A percentile compares a stretch with the other conserved stretches of the same genome.
phyloP scores from a whole-genome alignment of 2,797 vertebrate species.

The Phoxinus dragarum region DNA sequence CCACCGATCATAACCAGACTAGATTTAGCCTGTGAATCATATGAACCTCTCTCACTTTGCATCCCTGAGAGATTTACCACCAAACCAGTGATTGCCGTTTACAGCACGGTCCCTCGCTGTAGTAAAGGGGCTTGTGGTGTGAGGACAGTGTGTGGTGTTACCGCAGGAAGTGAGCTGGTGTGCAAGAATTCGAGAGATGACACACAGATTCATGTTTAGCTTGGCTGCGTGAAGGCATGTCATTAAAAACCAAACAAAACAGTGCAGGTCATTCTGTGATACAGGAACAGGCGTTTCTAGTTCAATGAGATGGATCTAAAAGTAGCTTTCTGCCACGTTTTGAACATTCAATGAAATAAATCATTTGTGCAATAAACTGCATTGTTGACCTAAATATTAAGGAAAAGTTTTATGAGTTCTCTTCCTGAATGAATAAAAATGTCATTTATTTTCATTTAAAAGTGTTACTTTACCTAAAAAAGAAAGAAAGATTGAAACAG shows the following conservation, averaged over 20 bases:
- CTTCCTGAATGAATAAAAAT: no score
- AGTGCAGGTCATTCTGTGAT: not conserved
- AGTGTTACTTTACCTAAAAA: not conserved
- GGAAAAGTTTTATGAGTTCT: not conserved
- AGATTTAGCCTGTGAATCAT: constrained; percentile 44
- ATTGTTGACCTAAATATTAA: not conserved
- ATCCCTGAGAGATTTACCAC: constrained; percentile 48
- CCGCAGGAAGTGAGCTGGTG: not conserved
- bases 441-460: not conserved
- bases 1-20: constrained; percentile 11
- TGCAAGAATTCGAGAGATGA: not conserved
- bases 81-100: constrained; percentile 49
- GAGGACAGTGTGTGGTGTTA: not conserved
- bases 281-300: not conserved
- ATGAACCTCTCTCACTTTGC: constrained; percentile 47
- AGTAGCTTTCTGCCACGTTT: not conserved
- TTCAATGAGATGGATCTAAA: no score
- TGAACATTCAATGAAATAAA: not conserved
- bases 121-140: constrained; percentile 24
- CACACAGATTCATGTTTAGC: not conserved
- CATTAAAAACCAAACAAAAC: not conserved
- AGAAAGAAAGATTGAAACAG: not conserved
- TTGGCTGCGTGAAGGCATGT: not conserved
- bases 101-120: constrained; percentile 11
- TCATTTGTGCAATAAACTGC: not conserved